Percentiles rank a stretch among this genome's conserved stretches.
These are phyloP conservation scores for Leptinotarsa haldemani DNA, from an alignment of 2,888 invertebrate genomes.

Conservation along the genomic window DNA sequence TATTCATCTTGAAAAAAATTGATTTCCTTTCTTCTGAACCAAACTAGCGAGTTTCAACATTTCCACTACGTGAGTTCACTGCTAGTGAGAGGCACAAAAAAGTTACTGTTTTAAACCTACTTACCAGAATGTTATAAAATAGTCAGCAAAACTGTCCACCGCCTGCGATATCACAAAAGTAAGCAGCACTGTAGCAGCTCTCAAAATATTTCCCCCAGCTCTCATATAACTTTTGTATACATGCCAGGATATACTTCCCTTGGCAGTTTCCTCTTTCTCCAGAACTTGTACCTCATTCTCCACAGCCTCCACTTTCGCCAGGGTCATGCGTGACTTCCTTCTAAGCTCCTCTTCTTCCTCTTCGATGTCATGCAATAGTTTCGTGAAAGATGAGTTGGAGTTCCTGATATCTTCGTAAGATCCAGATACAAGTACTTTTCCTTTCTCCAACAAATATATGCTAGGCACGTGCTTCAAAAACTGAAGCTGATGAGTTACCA, in stretches of 20 bases:
- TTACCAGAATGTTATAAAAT: constrained; percentile 83
- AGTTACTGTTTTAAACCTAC: constrained; percentile 39
- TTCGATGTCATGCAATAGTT: constrained; percentile 53
- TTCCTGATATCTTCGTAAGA: constrained; percentile 77
- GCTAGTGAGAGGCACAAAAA: neutral
- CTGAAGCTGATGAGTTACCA: constrained; percentile 81
- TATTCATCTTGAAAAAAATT: no score
- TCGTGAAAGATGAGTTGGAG: constrained; percentile 79
- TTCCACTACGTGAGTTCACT: no score
- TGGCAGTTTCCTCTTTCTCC: constrained; percentile 71
- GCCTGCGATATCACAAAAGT: constrained; percentile 43
- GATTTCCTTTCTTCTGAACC: no score
- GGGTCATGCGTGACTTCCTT: constrained; percentile 61
- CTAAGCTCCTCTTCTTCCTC: constrained; percentile 51
- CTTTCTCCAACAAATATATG: constrained; percentile 71
- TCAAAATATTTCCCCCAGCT: constrained; percentile 76
- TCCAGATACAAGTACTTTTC: constrained; percentile 71
- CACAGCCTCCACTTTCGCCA: constrained; percentile 26
- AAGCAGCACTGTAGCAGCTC: constrained; percentile 67
- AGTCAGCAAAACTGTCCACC: constrained; percentile 82
- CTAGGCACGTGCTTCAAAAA: constrained; percentile 70
- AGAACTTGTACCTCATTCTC: constrained; percentile 48
- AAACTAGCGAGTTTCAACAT: no score
- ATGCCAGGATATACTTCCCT: constrained; percentile 67
- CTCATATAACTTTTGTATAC: constrained; percentile 78